Percentiles rank a stretch among this genome's conserved stretches.
phyloP scores from a whole-genome alignment of 92 coral and sea anemone genomes.

The Porites evermanni region DNA sequence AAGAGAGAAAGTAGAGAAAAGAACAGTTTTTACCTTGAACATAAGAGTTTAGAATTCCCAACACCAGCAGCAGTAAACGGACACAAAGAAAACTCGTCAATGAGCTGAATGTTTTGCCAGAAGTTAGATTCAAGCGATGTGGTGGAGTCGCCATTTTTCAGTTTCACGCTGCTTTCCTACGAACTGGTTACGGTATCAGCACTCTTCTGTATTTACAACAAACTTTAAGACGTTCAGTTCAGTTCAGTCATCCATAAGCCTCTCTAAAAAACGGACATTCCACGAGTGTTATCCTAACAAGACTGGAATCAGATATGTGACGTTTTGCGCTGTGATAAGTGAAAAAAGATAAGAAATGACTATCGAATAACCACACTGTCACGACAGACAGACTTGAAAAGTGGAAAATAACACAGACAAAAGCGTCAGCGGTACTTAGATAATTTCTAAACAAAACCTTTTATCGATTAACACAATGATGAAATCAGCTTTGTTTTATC shows the following conservation, averaged over 20 bases:
- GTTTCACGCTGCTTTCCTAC: not conserved
- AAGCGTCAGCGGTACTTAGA: constrained; percentile 1
- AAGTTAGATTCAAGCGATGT: not conserved
- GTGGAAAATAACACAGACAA: constrained; percentile 4
- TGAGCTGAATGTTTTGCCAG: not conserved
- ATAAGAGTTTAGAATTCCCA: not conserved
- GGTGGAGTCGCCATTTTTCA: not conserved
- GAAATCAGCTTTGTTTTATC: not conserved
- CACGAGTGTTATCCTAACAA: not conserved
- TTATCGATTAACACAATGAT: not conserved
- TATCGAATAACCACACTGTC: constrained; percentile 6
- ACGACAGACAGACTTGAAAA: not conserved
- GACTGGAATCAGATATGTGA: not conserved
- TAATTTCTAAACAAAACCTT: constrained; percentile 3
- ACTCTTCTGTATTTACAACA: not conserved
- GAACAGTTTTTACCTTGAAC: constrained; percentile 1
- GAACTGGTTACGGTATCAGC: not conserved
- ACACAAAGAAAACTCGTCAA: not conserved
- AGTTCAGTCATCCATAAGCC: not conserved
- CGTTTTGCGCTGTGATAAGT: not conserved
- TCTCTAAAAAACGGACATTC: not conserved
- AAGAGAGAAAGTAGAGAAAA: not conserved
- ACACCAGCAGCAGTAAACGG: not conserved
- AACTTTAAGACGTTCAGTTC: not conserved
- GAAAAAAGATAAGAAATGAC: not conserved